Conservation (phyloP, 1,140 invertebrate species). For the Orchestia grillus region DNA sequence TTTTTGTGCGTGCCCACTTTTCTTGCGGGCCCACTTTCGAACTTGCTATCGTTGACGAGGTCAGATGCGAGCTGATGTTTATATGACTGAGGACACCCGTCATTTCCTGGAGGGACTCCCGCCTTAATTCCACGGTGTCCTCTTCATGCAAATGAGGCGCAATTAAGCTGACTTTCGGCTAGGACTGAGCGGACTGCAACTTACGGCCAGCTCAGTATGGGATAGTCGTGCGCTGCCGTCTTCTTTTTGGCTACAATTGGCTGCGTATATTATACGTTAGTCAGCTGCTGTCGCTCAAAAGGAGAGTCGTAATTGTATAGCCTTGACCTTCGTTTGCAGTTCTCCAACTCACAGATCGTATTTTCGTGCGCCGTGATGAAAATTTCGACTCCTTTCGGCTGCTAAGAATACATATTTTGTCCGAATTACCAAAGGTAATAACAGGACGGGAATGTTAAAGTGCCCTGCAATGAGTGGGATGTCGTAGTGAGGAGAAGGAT, state of each 20-base stretch:
- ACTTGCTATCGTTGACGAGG: background rate
- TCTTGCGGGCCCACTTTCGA: too few species aligned
- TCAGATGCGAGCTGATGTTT: background rate
- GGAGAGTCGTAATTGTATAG: too few species aligned
- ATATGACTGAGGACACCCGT: background rate
- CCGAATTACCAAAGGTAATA: background rate
- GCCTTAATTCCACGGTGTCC: background rate
- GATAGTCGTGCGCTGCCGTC: background rate
- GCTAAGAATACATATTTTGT: background rate
- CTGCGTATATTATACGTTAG: background rate
- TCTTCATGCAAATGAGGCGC: constrained; percentile 13
- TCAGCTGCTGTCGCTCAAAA: background rate
- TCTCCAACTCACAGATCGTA: too few species aligned
- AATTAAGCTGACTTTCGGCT: constrained; percentile 16
- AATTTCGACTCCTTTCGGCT: background rate
- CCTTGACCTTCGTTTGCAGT: too few species aligned
- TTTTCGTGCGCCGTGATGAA: background rate
- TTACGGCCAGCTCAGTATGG: background rate
- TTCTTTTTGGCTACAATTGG: background rate
- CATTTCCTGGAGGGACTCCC: background rate
- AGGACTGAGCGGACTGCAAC: background rate
- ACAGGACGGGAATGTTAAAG: background rate
- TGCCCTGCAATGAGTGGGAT: background rate
- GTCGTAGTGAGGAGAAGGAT: too few species aligned
- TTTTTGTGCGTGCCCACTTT: too few species aligned